phyloP scores from a whole-genome alignment of 2,797 vertebrate species.

The Amblyraja radiata region DNA sequence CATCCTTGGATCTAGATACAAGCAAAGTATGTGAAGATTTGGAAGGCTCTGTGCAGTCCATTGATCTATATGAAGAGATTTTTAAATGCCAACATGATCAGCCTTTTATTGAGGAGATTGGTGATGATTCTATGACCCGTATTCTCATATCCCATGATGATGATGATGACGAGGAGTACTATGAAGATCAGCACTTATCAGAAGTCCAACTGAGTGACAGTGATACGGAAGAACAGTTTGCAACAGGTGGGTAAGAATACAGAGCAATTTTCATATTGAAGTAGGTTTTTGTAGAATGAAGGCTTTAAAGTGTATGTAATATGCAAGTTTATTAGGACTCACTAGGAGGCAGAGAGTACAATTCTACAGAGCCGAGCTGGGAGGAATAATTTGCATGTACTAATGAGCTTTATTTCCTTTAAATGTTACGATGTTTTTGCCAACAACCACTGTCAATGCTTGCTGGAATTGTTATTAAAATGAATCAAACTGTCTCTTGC shows the following conservation, averaged over 20 bases:
- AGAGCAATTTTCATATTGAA: background rate
- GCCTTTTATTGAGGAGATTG: slow-evolving; percentile 11
- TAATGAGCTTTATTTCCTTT: no score
- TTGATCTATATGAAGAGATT: slow-evolving; percentile 36
- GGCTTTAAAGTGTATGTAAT: background rate
- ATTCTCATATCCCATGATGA: slow-evolving; percentile 31
- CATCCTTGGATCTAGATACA: background rate
- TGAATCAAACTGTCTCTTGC: no score
- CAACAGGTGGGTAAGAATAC: background rate
- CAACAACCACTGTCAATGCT: no score
- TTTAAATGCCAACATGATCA: slow-evolving; percentile 27
- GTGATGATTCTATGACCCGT: slow-evolving; percentile 34
- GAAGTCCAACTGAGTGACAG: background rate
- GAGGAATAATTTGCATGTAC: no score
- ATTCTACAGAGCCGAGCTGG: no score
- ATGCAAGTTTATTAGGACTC: background rate
- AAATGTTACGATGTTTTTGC: no score
- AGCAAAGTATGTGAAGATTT: background rate
- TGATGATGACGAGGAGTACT: background rate
- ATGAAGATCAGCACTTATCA: slow-evolving; percentile 19
- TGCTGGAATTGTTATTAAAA: no score
- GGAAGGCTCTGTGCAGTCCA: background rate
- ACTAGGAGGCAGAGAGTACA: no score
- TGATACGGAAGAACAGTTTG: slow-evolving; percentile 3
- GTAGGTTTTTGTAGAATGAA: background rate